Conservation (phyloP, 2,797 vertebrate genomes). For the Coregonus ussuriensis region DNA sequence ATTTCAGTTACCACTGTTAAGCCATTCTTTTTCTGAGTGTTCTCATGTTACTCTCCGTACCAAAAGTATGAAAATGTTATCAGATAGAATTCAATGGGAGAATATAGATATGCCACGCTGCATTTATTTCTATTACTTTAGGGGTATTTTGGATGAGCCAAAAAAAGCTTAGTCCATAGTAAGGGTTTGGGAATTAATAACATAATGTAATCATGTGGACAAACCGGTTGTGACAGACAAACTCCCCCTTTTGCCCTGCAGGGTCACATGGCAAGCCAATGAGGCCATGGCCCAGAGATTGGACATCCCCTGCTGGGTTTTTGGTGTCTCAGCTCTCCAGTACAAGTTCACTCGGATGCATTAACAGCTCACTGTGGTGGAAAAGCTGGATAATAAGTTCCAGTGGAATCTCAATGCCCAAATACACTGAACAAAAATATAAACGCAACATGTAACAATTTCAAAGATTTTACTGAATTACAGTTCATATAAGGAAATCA, state of each 20-base stretch:
- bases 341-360: not conserved
- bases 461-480: too few species aligned
- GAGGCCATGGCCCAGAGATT: not conserved
- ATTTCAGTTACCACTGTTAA: not conserved
- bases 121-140: not conserved
- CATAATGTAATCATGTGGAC: not conserved
- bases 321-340: not conserved
- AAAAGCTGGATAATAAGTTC: conserved; percentile 4
- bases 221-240: not conserved
- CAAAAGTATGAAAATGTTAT: not conserved
- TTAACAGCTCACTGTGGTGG: not conserved
- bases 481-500: too few species aligned
- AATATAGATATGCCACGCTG: not conserved
- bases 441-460: too few species aligned
- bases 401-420: not conserved
- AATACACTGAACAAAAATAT: too few species aligned
- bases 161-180: not conserved
- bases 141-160: not conserved
- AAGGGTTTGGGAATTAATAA: not conserved
- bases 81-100: not conserved
- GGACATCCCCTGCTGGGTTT: not conserved
- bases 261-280: conserved; percentile 1
- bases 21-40: not conserved
- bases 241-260: too few species aligned
- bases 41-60: not conserved